Conservation (phyloP, 2,888 invertebrate genomes). For the Helobdella robusta region DNA sequence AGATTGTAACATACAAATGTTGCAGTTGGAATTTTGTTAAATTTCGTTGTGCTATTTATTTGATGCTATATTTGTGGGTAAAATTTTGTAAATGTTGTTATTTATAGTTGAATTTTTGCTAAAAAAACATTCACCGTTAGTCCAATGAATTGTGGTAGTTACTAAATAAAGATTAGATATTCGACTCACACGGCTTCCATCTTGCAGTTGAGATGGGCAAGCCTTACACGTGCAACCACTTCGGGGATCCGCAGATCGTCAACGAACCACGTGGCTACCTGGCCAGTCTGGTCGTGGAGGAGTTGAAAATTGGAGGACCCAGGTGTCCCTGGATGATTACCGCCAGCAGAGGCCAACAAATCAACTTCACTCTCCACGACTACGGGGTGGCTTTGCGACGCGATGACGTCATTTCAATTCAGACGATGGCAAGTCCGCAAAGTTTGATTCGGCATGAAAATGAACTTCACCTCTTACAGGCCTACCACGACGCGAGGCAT, state of each 20-base stretch:
- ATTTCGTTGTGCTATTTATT: too few species aligned
- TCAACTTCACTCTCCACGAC: constrained; percentile 34
- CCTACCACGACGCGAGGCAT: too few species aligned
- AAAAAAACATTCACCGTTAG: too few species aligned
- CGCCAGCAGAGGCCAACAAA: constrained; percentile 29
- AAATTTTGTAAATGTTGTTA: too few species aligned
- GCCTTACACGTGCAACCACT: constrained; percentile 23
- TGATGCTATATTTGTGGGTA: too few species aligned
- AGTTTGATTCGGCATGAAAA: too few species aligned
- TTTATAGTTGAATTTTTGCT: too few species aligned
- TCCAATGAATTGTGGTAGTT: too few species aligned
- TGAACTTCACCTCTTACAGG: too few species aligned
- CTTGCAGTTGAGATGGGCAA: constrained; percentile 22
- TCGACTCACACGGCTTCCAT: too few species aligned
- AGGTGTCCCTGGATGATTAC: constrained; percentile 33
- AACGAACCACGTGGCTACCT: constrained; percentile 24
- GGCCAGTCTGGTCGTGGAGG: constrained; percentile 29
- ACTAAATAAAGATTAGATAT: too few species aligned
- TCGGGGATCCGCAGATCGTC: constrained; percentile 14
- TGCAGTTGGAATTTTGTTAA: not conserved
- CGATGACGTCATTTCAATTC: not conserved
- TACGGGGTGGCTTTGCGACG: constrained; percentile 30
- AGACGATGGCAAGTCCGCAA: not conserved
- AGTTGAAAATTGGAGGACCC: constrained; percentile 25
- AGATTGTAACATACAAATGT: too few species aligned